Percentiles rank a stretch among this genome's conserved stretches.
Conservation (phyloP, 2,113 vertebrate species). For the Cacatua alba region DNA sequence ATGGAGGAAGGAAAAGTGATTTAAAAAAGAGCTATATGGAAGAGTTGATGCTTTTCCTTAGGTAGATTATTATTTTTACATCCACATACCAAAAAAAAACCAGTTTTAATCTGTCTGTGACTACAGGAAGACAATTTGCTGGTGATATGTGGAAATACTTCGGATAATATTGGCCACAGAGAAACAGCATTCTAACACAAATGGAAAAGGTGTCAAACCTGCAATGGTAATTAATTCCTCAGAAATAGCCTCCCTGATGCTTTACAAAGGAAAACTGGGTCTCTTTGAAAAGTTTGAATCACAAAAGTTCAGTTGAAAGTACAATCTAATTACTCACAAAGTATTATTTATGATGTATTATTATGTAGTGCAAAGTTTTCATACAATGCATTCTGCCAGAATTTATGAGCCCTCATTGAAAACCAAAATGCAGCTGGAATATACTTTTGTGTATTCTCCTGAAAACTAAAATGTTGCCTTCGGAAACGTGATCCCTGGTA, state of each 20-base stretch:
- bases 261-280: background rate
- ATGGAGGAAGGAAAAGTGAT: background rate
- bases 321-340: background rate
- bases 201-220: background rate
- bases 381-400: background rate
- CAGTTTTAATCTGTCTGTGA: background rate
- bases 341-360: background rate
- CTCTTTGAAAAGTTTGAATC: background rate
- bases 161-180: background rate
- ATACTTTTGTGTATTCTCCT: background rate
- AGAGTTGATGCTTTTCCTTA: background rate
- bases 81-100: background rate
- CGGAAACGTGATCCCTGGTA: background rate
- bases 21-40: background rate
- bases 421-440: background rate
- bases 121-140: background rate
- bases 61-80: background rate
- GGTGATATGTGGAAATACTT: background rate
- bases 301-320: background rate
- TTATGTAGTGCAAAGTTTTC: background rate
- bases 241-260: background rate
- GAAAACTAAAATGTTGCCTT: background rate
- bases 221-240: background rate
- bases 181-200: background rate
- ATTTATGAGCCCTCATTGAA: background rate